These are phyloP conservation scores for Nothocercus julius DNA, from an alignment of 2,113 vertebrate species.

Conservation along the genomic window DNA sequence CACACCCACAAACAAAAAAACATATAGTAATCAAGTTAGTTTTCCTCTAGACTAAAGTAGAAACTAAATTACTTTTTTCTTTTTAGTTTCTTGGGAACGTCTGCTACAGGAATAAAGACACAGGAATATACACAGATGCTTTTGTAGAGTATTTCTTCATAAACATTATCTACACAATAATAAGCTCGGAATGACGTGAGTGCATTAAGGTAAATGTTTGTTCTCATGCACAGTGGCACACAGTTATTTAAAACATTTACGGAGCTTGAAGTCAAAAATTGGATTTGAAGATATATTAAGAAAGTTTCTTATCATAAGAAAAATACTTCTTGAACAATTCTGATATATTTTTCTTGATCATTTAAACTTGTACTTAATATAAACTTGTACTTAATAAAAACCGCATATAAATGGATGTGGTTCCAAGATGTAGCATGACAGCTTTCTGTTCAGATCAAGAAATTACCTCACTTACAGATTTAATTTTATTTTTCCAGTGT, in stretches of 20 bases:
- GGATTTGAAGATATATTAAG: neutral
- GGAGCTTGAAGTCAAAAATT: neutral
- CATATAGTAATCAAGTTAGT: neutral
- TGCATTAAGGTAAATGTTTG: neutral
- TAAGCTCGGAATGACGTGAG: neutral
- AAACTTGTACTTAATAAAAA: neutral
- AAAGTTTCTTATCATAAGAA: neutral
- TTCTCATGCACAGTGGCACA: accelerated
- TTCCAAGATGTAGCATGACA: neutral
- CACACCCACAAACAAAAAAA: neutral
- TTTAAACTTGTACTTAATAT: neutral
- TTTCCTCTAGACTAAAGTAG: neutral
- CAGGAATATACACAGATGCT: neutral
- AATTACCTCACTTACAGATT: neutral
- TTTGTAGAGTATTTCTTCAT: neutral
- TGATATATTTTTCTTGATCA: neutral
- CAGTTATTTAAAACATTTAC: neutral
- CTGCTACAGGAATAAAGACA: neutral
- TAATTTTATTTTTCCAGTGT: neutral
- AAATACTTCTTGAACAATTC: neutral
- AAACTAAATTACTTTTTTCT: neutral
- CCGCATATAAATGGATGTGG: too few species aligned
- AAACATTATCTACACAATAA: neutral
- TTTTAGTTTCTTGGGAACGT: neutral
- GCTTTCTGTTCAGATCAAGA: neutral